Percentiles rank a stretch among this genome's conserved stretches.
Evolutionary conservation across 2,113 vertebrate species (phyloP).

Genomic region (Mandrillus leucophaeus): DNA sequence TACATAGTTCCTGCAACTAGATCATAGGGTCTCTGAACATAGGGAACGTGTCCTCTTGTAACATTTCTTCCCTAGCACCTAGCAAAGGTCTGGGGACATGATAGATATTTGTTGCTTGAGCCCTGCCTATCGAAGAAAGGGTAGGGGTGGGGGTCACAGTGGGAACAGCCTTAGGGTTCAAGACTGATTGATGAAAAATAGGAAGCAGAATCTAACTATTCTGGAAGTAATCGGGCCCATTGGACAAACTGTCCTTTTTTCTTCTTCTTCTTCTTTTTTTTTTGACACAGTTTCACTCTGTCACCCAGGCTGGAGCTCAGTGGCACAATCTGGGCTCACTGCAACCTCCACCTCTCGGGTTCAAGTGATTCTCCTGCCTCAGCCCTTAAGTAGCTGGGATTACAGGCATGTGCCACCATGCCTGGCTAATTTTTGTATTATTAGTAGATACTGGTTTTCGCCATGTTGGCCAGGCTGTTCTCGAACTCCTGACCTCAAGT

Average conservation of each 20-base stretch:
- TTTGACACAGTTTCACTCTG: too few species aligned
- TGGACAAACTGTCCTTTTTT: background rate
- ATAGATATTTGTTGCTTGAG: background rate
- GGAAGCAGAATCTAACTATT: background rate
- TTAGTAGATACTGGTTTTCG: too few species aligned
- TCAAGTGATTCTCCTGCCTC: too few species aligned
- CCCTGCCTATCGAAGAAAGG: background rate
- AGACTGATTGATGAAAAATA: background rate
- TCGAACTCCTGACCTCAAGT: too few species aligned
- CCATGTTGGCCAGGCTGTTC: too few species aligned
- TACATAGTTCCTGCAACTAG: background rate
- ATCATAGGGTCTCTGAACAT: background rate
- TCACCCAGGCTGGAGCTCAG: too few species aligned
- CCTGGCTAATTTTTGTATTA: too few species aligned
- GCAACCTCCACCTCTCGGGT: too few species aligned
- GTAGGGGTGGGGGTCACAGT: too few species aligned
- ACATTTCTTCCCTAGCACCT: background rate
- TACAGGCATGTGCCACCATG: too few species aligned
- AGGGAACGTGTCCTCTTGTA: background rate
- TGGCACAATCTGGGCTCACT: too few species aligned
- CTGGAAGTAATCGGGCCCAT: background rate
- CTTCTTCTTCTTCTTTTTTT: background rate
- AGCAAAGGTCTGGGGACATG: background rate
- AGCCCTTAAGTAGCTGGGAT: too few species aligned
- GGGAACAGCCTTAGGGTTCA: background rate